A percentile compares a stretch with the other conserved stretches of the same genome.
Evolutionary conservation across 2,888 invertebrate genomes (phyloP).

Genomic region (Cryptocephalus primarius): DNA sequence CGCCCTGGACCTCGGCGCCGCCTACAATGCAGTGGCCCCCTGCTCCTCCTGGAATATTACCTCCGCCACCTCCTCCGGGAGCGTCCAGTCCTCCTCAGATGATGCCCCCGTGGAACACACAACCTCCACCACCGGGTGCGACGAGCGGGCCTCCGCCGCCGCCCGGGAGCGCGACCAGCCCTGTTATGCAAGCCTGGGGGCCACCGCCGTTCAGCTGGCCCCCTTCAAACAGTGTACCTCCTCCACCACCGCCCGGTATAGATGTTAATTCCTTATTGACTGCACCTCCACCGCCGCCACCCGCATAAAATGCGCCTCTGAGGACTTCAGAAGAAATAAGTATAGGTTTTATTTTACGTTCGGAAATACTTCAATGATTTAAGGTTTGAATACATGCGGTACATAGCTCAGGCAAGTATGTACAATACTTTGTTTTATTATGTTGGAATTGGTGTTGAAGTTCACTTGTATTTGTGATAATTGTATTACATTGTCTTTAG

Average conservation of each 20-base stretch:
- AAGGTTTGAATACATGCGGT: no score
- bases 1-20: conserved; percentile 32
- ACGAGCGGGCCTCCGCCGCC: conserved; percentile 9
- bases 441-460: no score
- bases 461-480: no score
- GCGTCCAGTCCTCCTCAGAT: conserved; percentile 38
- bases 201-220: conserved; percentile 37
- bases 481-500: no score
- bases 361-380: neutral
- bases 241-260: conserved; percentile 41
- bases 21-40: conserved; percentile 38
- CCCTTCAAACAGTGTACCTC: conserved; percentile 36
- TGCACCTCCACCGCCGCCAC: conserved; percentile 60
- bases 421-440: no score
- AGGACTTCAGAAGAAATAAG: no score
- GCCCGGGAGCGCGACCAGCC: conserved; percentile 5
- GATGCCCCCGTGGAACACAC: conserved; percentile 43
- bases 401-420: no score
- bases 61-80: conserved; percentile 42
- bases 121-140: conserved; percentile 29
- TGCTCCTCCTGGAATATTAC: conserved; percentile 37
- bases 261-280: conserved; percentile 46
- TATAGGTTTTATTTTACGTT: no score
- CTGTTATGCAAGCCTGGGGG: conserved; percentile 4
- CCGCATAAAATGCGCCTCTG: conserved; percentile 4